Base-by-base conservation (phyloP, 1,140 invertebrate species). In the Cardiocondyla obscurior region DNA sequence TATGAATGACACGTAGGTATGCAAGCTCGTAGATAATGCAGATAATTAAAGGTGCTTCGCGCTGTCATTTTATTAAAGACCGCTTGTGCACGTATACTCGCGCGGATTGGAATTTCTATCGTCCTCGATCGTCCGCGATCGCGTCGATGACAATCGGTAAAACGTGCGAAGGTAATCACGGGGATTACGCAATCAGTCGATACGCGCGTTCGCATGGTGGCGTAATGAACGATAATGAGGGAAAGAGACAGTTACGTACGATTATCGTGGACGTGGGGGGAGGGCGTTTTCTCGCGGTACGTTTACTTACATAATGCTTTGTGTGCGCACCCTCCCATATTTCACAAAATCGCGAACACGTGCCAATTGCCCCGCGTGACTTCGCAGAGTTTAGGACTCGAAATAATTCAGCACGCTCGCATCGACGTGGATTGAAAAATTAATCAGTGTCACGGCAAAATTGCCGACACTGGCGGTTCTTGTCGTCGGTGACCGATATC, bases 161-260 rank as follows among this genome's bases (percentile, higher is more conserved):
- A 77, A 57, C 77, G 85, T 67, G 64, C 77, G 86, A 88, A 88
- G 86, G 86, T 85, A 88, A 88, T 88, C 85, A 83, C 55, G 46
- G 44, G 76, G 86, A 88, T 88, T 88, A 88, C 85, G 76, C 67
- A 44, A 70, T 46, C 62, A 44, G 14, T n/a, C 28, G 82, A 87
- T 86, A 87, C 85, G 67, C 49, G 14, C 58, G 53, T 44, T 57
- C 49, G 55, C 55, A 22, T 46, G 53, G 70, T 70, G 82, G 87
- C 69, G 67, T 88, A 88, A 88, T 87, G 74, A 81, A 88, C 83
- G 77, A 77, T 84, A 87, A 88, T 76, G 64, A 77, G 85, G 82
- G 77, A 88, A 87, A 87, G 83, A 88, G 85, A 60, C 70, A 73
- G 87, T 89, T 86, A 88, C 53, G 73, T 79, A 86, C 81, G 81